Percentiles rank a stretch among this genome's conserved stretches.
These are phyloP conservation scores for Electrophaes corylata DNA, from an alignment of 2,888 invertebrate genomes.

Conservation along the genomic window DNA sequence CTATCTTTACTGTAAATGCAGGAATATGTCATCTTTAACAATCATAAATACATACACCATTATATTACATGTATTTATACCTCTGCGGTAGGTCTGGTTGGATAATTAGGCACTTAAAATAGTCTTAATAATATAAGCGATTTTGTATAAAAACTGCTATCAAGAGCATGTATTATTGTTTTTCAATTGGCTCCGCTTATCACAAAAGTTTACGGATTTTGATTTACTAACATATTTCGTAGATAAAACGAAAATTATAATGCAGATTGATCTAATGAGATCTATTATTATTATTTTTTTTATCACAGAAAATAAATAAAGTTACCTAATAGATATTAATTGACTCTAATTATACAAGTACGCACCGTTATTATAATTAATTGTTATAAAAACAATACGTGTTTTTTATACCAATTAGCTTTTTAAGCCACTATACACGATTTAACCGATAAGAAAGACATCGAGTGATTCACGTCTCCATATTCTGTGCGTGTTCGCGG, in stretches of 20 bases:
- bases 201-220: neutral
- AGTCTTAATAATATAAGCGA: neutral
- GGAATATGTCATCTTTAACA: neutral
- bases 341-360: neutral
- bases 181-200: neutral
- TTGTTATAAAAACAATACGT: neutral
- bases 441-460: neutral
- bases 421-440: neutral
- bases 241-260: neutral
- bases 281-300: constrained; percentile 4
- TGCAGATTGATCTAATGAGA: neutral
- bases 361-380: neutral
- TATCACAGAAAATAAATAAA: constrained; percentile 10
- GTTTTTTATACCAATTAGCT: neutral
- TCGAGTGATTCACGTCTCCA: constrained; percentile 9
- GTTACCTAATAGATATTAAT: neutral
- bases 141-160: neutral
- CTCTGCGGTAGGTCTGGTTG: constrained; percentile 6
- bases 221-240: neutral
- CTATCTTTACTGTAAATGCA: constrained; percentile 4
- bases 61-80: neutral
- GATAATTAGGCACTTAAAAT: neutral
- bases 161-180: neutral
- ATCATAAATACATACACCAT: neutral
- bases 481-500: constrained; percentile 60